Base-by-base conservation (phyloP, 2,113 vertebrate genomes). In the Hippopotamus amphibius region DNA sequence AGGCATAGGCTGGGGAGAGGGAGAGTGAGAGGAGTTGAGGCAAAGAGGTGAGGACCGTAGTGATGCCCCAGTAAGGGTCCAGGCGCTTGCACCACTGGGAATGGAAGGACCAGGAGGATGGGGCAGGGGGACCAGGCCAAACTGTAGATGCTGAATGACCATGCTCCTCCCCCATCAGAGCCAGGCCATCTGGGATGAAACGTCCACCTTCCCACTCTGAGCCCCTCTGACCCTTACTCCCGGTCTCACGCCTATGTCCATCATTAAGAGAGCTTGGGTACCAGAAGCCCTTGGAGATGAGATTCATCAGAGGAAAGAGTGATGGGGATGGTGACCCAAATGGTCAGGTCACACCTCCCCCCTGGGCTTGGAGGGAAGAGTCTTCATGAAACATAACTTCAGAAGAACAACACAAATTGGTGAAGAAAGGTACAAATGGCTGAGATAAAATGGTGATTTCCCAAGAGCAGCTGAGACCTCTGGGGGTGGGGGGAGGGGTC, bases 1-100 rank as follows among this genome's bases (percentile, higher is more conserved):
- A 0, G n/a, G 41, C 41, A 19, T 2, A 13, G 57, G 53, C 33
- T 2, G 11, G 9, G 21, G 22, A 82, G 19, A 46, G 2, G 0
- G 26, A 41, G 43, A 41, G 53, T 0, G 16, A 26, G 28, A 37
- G 17, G 48, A 48, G 6, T 4, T 24, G 12, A 12, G n/a, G 13
- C 22, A 43, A 61, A 24, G 22, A 5, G 22, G 24, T 1, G 13
- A 69, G 37, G 82, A 19, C 74, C 1, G 0, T 21, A 55, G 74
- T 13, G 41, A 33, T 12, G 6, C 6, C 15, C 16, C 15, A 13
- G 21, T 16, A 9, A 86, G 43, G 50, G 5, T 21, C 19, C 43
- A 76, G 89, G 41, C 12, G 0, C 6, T 30, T 11, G 15, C 33
- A 24, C 30, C 53, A 17, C 59, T 15, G 24, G 59, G 41, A 4